Evolutionary conservation across 2,113 vertebrate species (phyloP).

Genomic region (Amphiprion percula): DNA sequence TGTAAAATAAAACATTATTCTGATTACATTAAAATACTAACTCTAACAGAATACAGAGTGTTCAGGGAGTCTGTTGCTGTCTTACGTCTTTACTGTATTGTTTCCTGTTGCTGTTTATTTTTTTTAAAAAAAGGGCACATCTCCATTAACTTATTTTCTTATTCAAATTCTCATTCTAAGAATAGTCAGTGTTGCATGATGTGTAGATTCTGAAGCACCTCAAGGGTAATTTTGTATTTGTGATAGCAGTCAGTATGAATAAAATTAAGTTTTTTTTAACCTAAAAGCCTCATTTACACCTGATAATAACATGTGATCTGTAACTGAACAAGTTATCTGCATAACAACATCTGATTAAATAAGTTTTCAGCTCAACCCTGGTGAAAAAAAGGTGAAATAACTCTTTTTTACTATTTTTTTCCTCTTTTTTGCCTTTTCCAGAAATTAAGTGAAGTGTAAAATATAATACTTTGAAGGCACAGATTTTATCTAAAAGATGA

Average conservation of each 20-base stretch:
- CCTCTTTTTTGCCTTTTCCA: not conserved
- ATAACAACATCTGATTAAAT: no score
- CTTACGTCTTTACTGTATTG: not conserved
- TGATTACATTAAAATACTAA: not conserved
- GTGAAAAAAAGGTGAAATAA: no score
- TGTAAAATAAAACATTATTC: not conserved
- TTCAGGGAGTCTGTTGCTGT: not conserved
- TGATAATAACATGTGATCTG: not conserved
- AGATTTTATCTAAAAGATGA: no score
- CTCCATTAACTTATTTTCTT: not conserved
- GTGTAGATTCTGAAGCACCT: not conserved
- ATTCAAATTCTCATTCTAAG: not conserved
- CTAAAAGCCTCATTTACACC: not conserved
- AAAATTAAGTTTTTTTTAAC: not conserved
- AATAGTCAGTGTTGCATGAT: not conserved
- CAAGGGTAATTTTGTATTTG: not conserved
- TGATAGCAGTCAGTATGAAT: not conserved
- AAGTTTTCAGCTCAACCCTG: not conserved
- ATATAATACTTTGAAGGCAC: not conserved
- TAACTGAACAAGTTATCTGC: not conserved
- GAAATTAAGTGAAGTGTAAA: not conserved
- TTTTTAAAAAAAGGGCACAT: no score
- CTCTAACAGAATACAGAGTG: not conserved
- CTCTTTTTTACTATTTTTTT: no score
- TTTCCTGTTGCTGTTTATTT: no score